A percentile compares a stretch with the other conserved stretches of the same genome.
These are phyloP conservation scores for Stomatorhinus walkeri DNA, from an alignment of 2,797 vertebrate species.

Conservation along the genomic window DNA sequence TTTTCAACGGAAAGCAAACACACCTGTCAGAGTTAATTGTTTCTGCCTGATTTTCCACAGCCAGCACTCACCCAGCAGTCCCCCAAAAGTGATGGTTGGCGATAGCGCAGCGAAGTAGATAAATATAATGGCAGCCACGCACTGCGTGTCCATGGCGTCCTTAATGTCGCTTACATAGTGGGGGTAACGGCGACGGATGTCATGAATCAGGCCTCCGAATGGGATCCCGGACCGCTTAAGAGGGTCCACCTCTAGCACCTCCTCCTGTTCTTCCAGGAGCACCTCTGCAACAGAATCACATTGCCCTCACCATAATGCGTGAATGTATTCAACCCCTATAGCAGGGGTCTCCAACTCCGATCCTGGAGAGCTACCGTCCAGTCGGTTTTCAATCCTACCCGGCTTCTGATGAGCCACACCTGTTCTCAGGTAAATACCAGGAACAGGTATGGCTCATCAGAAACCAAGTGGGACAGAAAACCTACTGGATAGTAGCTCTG, in stretches of 20 bases:
- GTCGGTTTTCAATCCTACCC: too few species aligned
- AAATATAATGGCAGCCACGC: slow-evolving; percentile 86
- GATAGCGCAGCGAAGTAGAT: slow-evolving; percentile 96
- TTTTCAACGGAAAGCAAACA: background rate
- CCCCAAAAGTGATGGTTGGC: slow-evolving; percentile 91
- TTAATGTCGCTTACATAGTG: slow-evolving; percentile 83
- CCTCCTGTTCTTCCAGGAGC: slow-evolving; percentile 68
- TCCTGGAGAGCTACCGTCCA: too few species aligned
- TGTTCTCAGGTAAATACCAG: too few species aligned
- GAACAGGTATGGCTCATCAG: too few species aligned
- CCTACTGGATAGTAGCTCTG: too few species aligned
- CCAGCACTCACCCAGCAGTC: slow-evolving; percentile 74
- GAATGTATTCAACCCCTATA: background rate
- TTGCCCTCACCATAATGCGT: background rate
- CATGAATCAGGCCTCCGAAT: slow-evolving; percentile 88
- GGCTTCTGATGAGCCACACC: too few species aligned
- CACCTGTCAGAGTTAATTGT: background rate
- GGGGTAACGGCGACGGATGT: slow-evolving; percentile 86
- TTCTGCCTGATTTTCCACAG: background rate
- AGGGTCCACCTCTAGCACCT: slow-evolving; percentile 79
- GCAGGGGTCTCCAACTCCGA: too few species aligned
- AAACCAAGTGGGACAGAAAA: too few species aligned
- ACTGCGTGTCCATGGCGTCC: slow-evolving; percentile 85
- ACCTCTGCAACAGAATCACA: slow-evolving; percentile 43
- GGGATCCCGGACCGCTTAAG: slow-evolving; percentile 80